Evolutionary conservation across 1,140 invertebrate species (phyloP), one percentile per base, ranked within the genome.

Genomic region (Plodia interpunctella): DNA sequence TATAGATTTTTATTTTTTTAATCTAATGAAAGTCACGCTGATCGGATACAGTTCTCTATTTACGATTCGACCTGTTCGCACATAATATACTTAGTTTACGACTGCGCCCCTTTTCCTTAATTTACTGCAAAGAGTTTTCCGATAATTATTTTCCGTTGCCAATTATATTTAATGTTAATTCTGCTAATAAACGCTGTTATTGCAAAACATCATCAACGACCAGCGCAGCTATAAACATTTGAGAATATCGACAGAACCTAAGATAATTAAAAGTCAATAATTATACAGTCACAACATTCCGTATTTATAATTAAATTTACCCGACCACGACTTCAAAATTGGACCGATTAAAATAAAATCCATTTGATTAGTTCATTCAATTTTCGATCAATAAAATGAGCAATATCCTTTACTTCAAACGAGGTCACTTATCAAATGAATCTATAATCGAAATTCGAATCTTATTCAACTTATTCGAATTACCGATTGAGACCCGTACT

Each of bases 381-480:
- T 76, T 62, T 63, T 67, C 65, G 63, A 86, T 87, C 76, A 69
- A 88, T 83, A 82, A 74, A 86, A 87, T 86, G 76, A 88, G 86
- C 83, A 65, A 85, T 88, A 85, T 88, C 80, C 82, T 78, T 85
- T 80, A 66, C 63, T 50, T 62, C 69, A 82, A 88, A 88, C 75
- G 76, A 88, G 84, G 82, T 88, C 81, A 88, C 83, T 86, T 86
- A 88, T 85, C 80, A 77, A 86, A 83, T 87, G 74, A 85, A 83
- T 81, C 83, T 83, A 83, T 84, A 78, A 80, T 86, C 82, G 83
- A 80, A 87, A 84, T 84, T 84, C 71, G 80, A 88, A 78, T 66
- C 70, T 70, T 60, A 76, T 78, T 78, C 78, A 67, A 62, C 13
- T 25, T 78, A 65, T 66, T 74, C 73, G 74, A 80, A 84, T 83